Conservation (phyloP, 1,140 invertebrate species). For the Campoletis sonorensis region DNA sequence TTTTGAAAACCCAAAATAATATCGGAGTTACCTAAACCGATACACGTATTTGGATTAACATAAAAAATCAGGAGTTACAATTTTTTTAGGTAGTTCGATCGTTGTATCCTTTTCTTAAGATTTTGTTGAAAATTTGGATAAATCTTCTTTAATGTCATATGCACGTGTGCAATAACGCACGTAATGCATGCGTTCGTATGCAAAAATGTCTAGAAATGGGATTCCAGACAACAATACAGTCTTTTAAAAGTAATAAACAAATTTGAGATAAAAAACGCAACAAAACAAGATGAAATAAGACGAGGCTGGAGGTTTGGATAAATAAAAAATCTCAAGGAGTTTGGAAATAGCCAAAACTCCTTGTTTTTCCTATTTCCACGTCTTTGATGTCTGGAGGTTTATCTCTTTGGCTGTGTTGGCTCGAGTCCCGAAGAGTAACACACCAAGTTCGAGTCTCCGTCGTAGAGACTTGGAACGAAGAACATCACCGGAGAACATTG, state of each 20-base stretch:
- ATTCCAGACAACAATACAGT: no score
- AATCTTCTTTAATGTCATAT: no score
- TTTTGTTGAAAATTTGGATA: no score
- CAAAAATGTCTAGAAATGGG: no score
- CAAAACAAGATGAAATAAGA: background rate
- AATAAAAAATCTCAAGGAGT: background rate
- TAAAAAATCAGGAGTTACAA: no score
- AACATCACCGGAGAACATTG: background rate
- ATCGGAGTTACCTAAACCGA: no score
- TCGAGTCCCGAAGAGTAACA: background rate
- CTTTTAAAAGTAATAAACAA: background rate
- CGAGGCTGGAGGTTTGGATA: background rate
- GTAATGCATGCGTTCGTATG: no score
- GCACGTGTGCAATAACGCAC: no score
- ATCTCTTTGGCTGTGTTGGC: background rate
- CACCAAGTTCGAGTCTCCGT: background rate
- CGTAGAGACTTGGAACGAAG: background rate
- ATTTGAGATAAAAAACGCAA: background rate
- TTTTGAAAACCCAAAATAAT: no score
- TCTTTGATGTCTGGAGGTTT: constrained; percentile 31
- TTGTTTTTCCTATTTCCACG: background rate
- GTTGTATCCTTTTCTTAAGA: no score
- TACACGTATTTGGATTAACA: no score
- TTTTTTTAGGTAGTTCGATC: no score
- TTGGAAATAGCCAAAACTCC: constrained; percentile 1